These are phyloP conservation scores for Odobenus rosmarus DNA, from an alignment of 2,113 vertebrate genomes.

Conservation along the genomic window DNA sequence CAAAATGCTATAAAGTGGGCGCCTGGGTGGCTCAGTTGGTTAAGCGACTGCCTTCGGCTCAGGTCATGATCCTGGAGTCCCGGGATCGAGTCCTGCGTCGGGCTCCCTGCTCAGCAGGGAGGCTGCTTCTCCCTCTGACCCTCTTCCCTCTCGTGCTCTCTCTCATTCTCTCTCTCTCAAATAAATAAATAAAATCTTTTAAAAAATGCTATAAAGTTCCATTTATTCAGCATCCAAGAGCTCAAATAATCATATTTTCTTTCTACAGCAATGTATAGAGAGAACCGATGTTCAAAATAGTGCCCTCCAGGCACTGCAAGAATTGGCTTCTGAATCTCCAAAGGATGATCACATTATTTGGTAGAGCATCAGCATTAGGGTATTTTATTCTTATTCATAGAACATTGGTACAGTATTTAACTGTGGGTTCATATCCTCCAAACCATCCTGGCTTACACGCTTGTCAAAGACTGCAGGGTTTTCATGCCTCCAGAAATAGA, in stretches of 20 bases:
- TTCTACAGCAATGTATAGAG: background rate
- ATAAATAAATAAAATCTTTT: no score
- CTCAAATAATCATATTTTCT: slow-evolving; percentile 58
- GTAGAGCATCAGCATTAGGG: background rate
- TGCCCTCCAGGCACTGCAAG: background rate
- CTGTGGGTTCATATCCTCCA: background rate
- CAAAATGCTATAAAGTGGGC: slow-evolving; percentile 27
- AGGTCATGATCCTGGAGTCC: no score
- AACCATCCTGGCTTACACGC: background rate
- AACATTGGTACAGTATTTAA: background rate
- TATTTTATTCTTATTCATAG: slow-evolving; percentile 44
- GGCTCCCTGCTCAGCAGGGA: no score
- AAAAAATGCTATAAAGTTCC: slow-evolving; percentile 34
- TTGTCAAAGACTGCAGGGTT: background rate
- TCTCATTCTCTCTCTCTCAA: no score
- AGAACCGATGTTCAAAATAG: slow-evolving; percentile 35
- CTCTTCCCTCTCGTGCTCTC: no score
- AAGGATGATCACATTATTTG: slow-evolving; percentile 24
- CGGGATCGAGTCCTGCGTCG: no score
- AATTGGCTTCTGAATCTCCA: slow-evolving; percentile 13
- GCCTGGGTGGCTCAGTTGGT: no score
- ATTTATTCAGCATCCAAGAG: slow-evolving; percentile 52
- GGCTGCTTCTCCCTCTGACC: no score
- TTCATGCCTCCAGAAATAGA: slow-evolving; percentile 36
- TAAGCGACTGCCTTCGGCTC: no score